Evolutionary conservation across 2,113 vertebrate genomes (phyloP).

Genomic region (Hyperopisus bebe): DNA sequence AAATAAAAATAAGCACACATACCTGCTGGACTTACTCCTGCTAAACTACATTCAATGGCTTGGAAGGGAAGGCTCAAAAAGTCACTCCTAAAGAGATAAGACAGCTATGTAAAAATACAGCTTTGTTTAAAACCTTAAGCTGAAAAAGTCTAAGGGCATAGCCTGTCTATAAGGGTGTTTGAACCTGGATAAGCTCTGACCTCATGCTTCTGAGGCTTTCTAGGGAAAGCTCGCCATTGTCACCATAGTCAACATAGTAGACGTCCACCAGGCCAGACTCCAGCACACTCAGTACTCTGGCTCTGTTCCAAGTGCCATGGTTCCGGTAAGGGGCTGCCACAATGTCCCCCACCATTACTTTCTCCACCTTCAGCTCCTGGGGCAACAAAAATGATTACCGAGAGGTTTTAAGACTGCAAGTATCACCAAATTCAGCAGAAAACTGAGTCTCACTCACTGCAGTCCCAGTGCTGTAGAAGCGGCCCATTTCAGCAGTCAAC

Average conservation of each 20-base stretch:
- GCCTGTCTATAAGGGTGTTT: background rate
- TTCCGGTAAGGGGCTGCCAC: conserved; percentile 70
- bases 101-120: background rate
- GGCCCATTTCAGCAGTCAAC: conserved; percentile 75
- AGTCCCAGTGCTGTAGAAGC: conserved; percentile 56
- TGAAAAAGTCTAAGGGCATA: background rate
- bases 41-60: conserved; percentile 83
- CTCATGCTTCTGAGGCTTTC: conserved; percentile 68
- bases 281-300: conserved; percentile 63
- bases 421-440: background rate
- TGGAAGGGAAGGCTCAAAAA: conserved; percentile 91
- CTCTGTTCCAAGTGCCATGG: conserved; percentile 72
- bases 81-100: conserved; percentile 69
- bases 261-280: conserved; percentile 67
- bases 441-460: conserved; percentile 43
- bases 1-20: conserved; percentile 28
- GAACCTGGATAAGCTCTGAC: conserved; percentile 44
- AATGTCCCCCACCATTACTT: conserved; percentile 68
- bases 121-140: background rate
- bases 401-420: background rate
- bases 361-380: conserved; percentile 59
- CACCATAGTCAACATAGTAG: conserved; percentile 84
- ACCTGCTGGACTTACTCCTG: conserved; percentile 70
- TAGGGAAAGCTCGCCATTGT: conserved; percentile 64
- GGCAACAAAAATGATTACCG: background rate